phyloP scores from a whole-genome alignment of 2,797 vertebrate species.

The Smutsia gigantea region DNA sequence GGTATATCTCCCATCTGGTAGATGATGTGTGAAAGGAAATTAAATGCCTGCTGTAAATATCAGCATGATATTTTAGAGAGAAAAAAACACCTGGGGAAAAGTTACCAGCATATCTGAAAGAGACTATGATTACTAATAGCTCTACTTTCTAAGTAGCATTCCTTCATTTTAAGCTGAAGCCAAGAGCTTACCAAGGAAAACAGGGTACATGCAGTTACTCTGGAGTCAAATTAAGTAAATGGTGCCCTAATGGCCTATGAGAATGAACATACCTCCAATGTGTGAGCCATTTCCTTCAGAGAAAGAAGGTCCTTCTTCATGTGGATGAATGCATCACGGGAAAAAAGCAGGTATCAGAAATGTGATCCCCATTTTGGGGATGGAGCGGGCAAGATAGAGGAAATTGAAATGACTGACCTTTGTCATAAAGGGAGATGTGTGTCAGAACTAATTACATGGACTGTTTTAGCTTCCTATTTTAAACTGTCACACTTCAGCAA shows the following conservation, averaged over 20 bases:
- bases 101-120: background rate
- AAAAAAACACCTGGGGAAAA: background rate
- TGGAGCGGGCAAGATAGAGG: slow-evolving; percentile 24
- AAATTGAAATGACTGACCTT: slow-evolving; percentile 76
- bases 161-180: background rate
- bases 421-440: slow-evolving; percentile 57
- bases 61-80: background rate
- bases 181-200: slow-evolving; percentile 24
- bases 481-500: slow-evolving; percentile 68
- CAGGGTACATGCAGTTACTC: background rate
- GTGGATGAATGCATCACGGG: slow-evolving; percentile 52
- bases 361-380: slow-evolving; percentile 47
- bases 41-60: background rate
- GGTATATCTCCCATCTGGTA: background rate
- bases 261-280: slow-evolving; percentile 56
- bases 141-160: slow-evolving; percentile 1
- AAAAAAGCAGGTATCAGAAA: slow-evolving; percentile 45
- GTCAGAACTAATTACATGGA: slow-evolving; percentile 72
- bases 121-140: background rate
- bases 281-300: slow-evolving; percentile 56
- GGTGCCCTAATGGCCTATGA: slow-evolving; percentile 47
- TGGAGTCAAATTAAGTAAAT: slow-evolving; percentile 68
- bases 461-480: slow-evolving; percentile 68
- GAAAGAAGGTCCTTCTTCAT: slow-evolving; percentile 65
- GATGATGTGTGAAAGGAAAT: background rate